Evolutionary conservation across 2,113 vertebrate species (phyloP), one percentile per base, ranked within the genome.

Genomic region (Gobiocypris rarus): DNA sequence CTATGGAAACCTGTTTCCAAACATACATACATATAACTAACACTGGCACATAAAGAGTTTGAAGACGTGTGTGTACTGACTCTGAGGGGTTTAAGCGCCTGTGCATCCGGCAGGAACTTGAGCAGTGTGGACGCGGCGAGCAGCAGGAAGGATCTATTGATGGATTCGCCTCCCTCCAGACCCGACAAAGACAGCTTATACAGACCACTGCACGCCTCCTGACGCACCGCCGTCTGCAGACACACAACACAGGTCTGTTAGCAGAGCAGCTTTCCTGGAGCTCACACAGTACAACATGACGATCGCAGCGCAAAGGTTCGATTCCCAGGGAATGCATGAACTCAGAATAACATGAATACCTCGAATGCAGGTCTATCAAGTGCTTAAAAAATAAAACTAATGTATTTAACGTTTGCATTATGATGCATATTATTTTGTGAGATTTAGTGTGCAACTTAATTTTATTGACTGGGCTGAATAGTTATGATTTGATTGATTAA

Each of bases 41-140:
- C 31, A 31, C 31, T 31, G 31, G 31, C 31, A 31, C 31, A 31
- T 34, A 34, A 34, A 34, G 34, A 4, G 31, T 31, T 31, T 34
- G 14, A 52, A 52, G 14, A 1, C 5, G 76, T 74, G 79, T 80
- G 75, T 52, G 58, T 52, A 91, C 94, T 89, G 90, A 99, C 98
- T 95, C 95, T 91, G 56, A 97, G 89, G 0, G 98, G 98, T 90
- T 97, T 99, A 76, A 99, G 93, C 19, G 97, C 97, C 89, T 99
- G 98, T 13, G 98, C 98, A 83, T 99, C 98, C 10, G 98, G 97
- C 86, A 99, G 97, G 90, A 99, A 99, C 92, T 99, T 99, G 87
- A 99, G 91, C 81, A 99, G 93, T 0, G 98, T 99, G 84, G 98
- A 99, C 26, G 97, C 97, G 70, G 97, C 98, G 86, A 99, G 94